Evolutionary conservation across 37 sponge, comb jelly and placozoan genomes (phyloP), one percentile per base, ranked within the genome.

Genomic region (Chondrosia reniformis): DNA sequence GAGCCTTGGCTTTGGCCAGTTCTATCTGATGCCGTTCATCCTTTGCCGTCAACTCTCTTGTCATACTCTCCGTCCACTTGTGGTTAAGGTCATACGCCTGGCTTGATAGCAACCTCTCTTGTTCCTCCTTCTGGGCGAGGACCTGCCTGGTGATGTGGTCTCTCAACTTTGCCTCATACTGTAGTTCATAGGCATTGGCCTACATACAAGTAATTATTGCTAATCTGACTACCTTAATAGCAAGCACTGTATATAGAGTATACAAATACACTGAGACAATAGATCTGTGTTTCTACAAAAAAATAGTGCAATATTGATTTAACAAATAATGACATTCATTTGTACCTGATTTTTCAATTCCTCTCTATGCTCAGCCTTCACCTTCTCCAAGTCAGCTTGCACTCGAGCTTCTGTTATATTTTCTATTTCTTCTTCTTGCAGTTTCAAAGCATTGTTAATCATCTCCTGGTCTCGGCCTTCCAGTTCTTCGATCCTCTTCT

Each of bases 121-220:
- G 63, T 8, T 88, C 78, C 6, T 75, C 54, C 31, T 30, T 30
- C 24, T 92, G 89, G 10, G 79, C 66, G 5, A 76, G 61, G 25
- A 52, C 27, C 80, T 92, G 86, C 0, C 79, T 34, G 3, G 46
- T 75, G 22, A 92, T 52, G 63, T 92, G 83, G 30, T 91, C 88
- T 31, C 77, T 67, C 55, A 91, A 46, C 43, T 80, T 69, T 0
- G 39, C 38, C 62, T 87, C 79, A 75, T 75, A 78, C 17, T 42
- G 44, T 3, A 15, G 63, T 19, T 64, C 49, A 21, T 78, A 13
- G 42, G 81, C 81, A 46, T 38, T 37, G 32, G 43, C 69, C 84
- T 83, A 55, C 38, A n/a, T n/a, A n/a, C n/a, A n/a, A n/a, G n/a
- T n/a, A n/a, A n/a, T n/a, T n/a, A n/a, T n/a, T n/a, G n/a, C n/a